phyloP scores from a whole-genome alignment of 2,888 invertebrate species.

The Cephus pygmeus region DNA sequence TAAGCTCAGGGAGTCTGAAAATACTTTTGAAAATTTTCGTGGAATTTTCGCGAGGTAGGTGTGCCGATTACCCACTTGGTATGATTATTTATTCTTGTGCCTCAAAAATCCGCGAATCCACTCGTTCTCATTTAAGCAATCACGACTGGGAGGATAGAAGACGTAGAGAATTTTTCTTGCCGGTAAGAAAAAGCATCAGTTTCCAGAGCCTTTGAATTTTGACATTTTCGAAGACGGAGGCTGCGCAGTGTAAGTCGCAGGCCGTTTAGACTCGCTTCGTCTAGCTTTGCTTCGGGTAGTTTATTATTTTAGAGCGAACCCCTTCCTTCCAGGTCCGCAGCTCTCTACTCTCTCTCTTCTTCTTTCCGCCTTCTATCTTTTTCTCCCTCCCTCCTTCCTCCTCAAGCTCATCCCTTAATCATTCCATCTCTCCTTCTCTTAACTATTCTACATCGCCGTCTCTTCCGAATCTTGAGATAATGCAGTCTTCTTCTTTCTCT shows the following conservation, averaged over 20 bases:
- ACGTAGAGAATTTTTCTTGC: constrained; percentile 8
- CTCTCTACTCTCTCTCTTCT: constrained; percentile 25
- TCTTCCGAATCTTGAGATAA: constrained; percentile 33
- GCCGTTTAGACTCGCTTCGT: constrained; percentile 37
- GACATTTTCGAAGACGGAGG: constrained; percentile 8
- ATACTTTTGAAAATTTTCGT: background rate
- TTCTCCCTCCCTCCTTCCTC: constrained; percentile 21
- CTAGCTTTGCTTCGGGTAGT: constrained; percentile 30
- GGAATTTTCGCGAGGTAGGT: background rate
- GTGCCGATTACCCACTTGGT: background rate
- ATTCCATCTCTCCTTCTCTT: constrained; percentile 14
- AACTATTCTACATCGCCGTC: background rate
- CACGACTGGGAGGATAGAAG: background rate
- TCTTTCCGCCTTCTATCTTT: constrained; percentile 22
- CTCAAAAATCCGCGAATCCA: background rate
- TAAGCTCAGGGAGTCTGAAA: background rate
- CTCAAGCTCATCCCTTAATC: constrained; percentile 19
- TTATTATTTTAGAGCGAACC: constrained; percentile 56
- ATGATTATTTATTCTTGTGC: background rate
- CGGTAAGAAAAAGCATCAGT: constrained; percentile 20
- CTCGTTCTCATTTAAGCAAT: background rate
- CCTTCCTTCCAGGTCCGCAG: constrained; percentile 36
- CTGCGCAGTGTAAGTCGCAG: constrained; percentile 38
- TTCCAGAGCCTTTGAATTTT: constrained; percentile 26
- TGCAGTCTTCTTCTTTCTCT: constrained; percentile 36